Evolutionary conservation across 2,113 vertebrate species (phyloP).

Genomic region (cat (Felis catus)): F.catus_Fca126_mat1.0 CM031416.1:10201001-10201500

Average conservation of each 20-base stretch:
- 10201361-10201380: background rate
- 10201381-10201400: background rate
- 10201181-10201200: background rate
- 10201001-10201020: too few species aligned
- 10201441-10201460: background rate
- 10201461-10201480: background rate
- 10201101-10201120: too few species aligned
- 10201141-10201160: background rate
- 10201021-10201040: too few species aligned
- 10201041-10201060: too few species aligned
- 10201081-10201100: too few species aligned
- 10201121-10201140: background rate
- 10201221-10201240: background rate
- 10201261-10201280: background rate
- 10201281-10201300: background rate
- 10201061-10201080: too few species aligned
- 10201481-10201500: background rate
- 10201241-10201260: background rate
- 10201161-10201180: background rate
- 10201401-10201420: background rate
- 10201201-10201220: slow-evolving; percentile 7
- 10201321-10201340: background rate
- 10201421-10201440: background rate
- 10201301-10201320: too few species aligned
- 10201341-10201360: background rate